These are phyloP conservation scores for Tachycineta bicolor DNA, from an alignment of 2,113 vertebrate genomes.

Conservation along the genomic window DNA sequence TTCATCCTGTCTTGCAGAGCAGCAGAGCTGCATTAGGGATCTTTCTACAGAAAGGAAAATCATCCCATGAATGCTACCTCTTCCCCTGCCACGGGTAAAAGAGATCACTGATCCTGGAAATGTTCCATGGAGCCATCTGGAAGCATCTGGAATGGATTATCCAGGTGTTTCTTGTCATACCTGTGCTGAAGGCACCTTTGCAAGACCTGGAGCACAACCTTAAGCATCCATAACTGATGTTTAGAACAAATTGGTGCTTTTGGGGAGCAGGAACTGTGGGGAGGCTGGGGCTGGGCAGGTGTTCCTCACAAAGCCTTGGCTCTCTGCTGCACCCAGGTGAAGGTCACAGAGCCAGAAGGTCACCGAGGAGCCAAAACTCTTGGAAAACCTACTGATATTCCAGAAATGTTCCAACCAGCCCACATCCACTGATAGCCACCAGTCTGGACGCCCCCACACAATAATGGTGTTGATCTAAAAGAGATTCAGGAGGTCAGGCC, in stretches of 20 bases:
- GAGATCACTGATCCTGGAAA: neutral
- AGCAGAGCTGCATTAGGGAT: accelerated
- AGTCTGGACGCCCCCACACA: neutral
- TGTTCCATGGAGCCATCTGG: neutral
- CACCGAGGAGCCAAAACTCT: neutral
- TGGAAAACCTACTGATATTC: neutral
- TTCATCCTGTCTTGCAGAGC: neutral
- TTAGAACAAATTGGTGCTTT: neutral
- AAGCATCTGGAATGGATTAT: neutral
- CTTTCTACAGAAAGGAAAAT: neutral
- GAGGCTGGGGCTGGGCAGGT: neutral
- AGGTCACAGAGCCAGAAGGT: neutral
- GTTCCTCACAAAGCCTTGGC: neutral
- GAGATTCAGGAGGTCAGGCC: neutral
- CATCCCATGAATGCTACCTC: neutral
- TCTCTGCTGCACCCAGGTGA: neutral
- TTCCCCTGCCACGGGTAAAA: neutral
- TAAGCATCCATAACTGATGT: neutral
- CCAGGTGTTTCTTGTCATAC: neutral
- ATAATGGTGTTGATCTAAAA: neutral
- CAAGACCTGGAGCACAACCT: neutral
- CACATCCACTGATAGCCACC: neutral
- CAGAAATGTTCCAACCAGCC: neutral
- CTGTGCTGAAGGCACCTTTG: neutral
- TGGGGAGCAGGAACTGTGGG: neutral